Conservation (phyloP, 2,888 invertebrate genomes). For the Dolomedes plantarius region DNA sequence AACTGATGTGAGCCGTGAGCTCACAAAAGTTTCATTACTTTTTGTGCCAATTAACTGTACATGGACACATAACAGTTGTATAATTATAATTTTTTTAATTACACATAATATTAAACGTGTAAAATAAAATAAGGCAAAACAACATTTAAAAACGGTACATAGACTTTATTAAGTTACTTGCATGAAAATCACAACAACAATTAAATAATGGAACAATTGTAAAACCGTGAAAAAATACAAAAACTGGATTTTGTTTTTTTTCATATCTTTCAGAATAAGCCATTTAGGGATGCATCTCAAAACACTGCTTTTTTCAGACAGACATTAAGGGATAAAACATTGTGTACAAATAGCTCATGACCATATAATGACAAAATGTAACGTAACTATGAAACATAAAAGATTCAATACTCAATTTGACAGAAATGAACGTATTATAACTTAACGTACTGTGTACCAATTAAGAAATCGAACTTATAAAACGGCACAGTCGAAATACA, state of each 20-base stretch:
- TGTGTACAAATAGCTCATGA: neutral
- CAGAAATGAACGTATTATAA: too few species aligned
- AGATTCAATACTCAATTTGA: too few species aligned
- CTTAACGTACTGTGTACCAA: too few species aligned
- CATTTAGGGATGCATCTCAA: neutral
- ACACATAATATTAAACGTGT: too few species aligned
- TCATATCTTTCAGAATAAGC: neutral
- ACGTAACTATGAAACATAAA: neutral
- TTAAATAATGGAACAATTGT: neutral
- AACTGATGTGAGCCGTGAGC: too few species aligned
- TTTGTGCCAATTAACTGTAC: too few species aligned
- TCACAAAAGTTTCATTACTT: too few species aligned
- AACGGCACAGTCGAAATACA: too few species aligned
- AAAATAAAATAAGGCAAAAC: neutral
- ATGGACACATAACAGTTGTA: too few species aligned
- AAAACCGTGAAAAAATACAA: neutral
- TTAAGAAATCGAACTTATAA: too few species aligned
- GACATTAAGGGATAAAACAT: neutral
- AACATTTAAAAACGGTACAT: neutral
- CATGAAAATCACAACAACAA: constrained; percentile 2
- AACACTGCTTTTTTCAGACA: neutral
- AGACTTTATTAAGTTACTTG: neutral
- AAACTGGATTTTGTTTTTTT: neutral
- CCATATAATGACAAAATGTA: neutral
- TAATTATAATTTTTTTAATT: too few species aligned